Percentiles rank a stretch among this genome's conserved stretches.
These are phyloP conservation scores for Rhadina sibilatrix DNA, from an alignment of 2,113 vertebrate species.

Conservation along the genomic window DNA sequence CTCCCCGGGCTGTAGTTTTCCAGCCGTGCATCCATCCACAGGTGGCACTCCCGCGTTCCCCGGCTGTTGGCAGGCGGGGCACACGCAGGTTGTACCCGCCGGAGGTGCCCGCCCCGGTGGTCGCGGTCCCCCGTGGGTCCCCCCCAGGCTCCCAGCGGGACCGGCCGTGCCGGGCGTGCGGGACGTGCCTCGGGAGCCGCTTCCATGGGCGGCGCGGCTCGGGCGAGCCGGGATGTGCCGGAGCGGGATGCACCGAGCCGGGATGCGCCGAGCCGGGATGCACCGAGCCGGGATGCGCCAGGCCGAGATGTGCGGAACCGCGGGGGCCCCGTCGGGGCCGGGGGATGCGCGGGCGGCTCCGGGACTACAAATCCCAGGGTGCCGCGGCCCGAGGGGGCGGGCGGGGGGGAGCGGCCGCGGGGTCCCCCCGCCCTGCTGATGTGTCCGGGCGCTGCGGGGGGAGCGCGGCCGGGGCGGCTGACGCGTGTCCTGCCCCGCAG, in stretches of 20 bases:
- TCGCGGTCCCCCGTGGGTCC: neutral
- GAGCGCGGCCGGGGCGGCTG: neutral
- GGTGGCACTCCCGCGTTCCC: neutral
- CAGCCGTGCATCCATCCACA: neutral
- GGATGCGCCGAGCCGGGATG: neutral
- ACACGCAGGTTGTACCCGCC: neutral
- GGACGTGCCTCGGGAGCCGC: neutral
- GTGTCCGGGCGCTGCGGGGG: slow-evolving; percentile 10
- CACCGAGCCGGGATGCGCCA: accelerated
- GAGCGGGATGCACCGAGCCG: neutral
- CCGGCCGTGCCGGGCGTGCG: neutral
- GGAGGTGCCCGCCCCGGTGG: neutral
- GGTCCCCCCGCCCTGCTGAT: slow-evolving; percentile 25
- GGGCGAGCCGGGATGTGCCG: neutral
- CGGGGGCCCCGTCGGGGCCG: neutral
- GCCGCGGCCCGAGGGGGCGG: neutral
- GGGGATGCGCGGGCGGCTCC: neutral
- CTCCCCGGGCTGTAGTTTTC: neutral
- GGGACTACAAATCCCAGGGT: slow-evolving; percentile 49
- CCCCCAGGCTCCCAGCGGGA: neutral
- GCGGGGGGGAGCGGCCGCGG: neutral
- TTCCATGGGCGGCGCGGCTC: neutral
- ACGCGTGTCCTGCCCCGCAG: neutral
- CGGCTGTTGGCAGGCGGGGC: neutral
- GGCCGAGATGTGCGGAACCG: neutral